Base-by-base conservation (phyloP, 2,113 vertebrate species). In the Campylomormyrus numenius region DNA sequence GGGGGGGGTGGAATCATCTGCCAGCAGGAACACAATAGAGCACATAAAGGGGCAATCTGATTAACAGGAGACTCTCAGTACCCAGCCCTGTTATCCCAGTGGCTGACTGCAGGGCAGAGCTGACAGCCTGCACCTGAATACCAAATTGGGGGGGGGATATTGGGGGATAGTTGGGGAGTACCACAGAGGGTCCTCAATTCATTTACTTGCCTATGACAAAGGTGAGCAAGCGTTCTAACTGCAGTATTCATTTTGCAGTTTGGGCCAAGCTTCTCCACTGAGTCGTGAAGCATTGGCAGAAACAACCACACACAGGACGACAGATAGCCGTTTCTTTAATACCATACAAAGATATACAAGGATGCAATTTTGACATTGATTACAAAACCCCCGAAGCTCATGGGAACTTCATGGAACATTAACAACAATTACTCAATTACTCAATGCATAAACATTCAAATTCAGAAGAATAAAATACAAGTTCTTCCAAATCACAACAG, bases 1-100 rank as follows among this genome's bases (percentile, higher is more conserved):
- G 15, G 45, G 1, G 21, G 48, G 62, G 19, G 74, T 21, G 89
- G 31, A 48, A 49, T 90, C n/a, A 90, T 90, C 45, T 90, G 84
- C 42, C 56, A 85, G 39, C 46, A 49, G 80, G 31, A 90, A 90
- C 42, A 89, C 53, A 85, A 86, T 31, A 86, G 27, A n/a, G 46
- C 74, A 50, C 52, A 84, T 80, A 84, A 88, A 88, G 42, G 83
- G 53, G 39, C 74, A 53, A 62, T 85, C 66, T 77, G 56, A 85
- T 87, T 45, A 85, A 74, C 31, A 56, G 42, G 13, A 70, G 50
- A 3, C 24, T 86, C 62, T 70, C 85, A 53, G 24, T n/a, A 80
- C 48, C 35, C 17, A 80, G 70, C 9, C 88, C 88, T 77, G 27
- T 17, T 52, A 46, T 80, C 3, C n/a, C 66, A 56, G 90, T 53